Base-by-base conservation (phyloP, 2,888 invertebrate species). In the Stenotaenia linearis region DNA sequence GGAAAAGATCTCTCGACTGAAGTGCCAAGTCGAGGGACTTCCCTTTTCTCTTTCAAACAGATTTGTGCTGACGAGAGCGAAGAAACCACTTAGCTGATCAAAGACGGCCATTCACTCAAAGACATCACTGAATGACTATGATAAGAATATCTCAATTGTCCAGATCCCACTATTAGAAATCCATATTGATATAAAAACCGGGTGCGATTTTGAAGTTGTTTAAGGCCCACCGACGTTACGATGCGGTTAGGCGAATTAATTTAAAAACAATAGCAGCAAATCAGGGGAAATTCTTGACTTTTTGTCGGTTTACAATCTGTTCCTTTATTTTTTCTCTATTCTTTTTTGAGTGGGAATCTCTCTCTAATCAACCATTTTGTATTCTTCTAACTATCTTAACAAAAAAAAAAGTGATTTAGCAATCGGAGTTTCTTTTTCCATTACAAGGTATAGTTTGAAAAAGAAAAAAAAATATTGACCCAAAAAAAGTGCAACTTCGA, bases 51-150 rank as follows among this genome's bases (percentile, higher is more conserved):
- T 56, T 18, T n/a, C 56, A 56, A 56, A 56, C 56, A 56, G 56
- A 56, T 56, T 56, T 56, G 56, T 56, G 56, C 56, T 56, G 56
- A 56, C 56, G 56, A 56, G 56, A 56, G 56, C 56, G 56, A 56
- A 56, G 56, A 56, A 56, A 56, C 56, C 56, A 56, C 56, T 56
- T 56, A 56, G 56, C 56, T 56, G 56, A 56, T 56, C 56, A 56
- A 56, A 56, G 56, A 23, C 56, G 56, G 56, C 56, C 56, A 56
- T 56, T 56, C 56, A 56, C 56, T 56, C 56, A 56, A 56, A 56
- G 56, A 56, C 56, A 56, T 23, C 18, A 56, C 56, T 56, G 56
- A 56, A 56, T 56, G 56, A 18, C 56, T 15, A 56, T 56, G 56
- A 56, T 56, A 56, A 56, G 56, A 56, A 56, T 56, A 56, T 56